Conservation (phyloP, 2,888 invertebrate species). For the Gymnocheta viridis region DNA sequence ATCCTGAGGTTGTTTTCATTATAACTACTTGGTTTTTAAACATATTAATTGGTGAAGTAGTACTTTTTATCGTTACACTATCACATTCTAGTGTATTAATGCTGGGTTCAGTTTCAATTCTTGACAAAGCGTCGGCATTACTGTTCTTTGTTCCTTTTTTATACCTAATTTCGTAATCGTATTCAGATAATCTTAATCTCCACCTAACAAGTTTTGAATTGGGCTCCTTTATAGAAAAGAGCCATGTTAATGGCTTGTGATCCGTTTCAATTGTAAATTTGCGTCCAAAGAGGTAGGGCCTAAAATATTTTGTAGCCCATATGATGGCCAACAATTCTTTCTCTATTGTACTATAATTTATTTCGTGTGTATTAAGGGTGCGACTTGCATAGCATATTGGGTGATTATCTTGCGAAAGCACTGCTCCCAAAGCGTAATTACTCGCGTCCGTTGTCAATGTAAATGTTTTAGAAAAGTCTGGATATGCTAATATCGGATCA, state of each 20-base stretch:
- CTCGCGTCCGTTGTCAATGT: slow-evolving; percentile 34
- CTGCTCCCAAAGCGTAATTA: slow-evolving; percentile 50
- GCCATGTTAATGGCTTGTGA: neutral
- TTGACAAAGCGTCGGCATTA: no score
- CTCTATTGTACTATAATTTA: slow-evolving; percentile 57
- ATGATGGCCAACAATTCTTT: no score
- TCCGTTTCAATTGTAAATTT: no score
- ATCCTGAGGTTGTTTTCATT: no score
- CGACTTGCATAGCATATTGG: slow-evolving; percentile 51
- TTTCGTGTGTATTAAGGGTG: slow-evolving; percentile 17
- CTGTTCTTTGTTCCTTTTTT: no score
- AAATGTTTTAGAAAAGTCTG: slow-evolving; percentile 36
- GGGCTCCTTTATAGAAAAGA: no score
- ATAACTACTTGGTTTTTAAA: neutral
- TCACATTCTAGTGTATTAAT: no score
- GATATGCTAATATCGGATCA: no score
- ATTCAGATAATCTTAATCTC: neutral
- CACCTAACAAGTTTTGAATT: slow-evolving; percentile 7
- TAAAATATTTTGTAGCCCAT: slow-evolving; percentile 34
- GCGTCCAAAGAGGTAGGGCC: slow-evolving; percentile 42
- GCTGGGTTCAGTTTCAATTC: no score
- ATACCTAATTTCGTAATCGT: no score
- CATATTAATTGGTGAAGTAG: neutral
- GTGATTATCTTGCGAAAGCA: slow-evolving; percentile 33
- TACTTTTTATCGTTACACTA: neutral